A percentile compares a stretch with the other conserved stretches of the same genome.
Conservation (phyloP, 2,888 invertebrate species). For the Caenorhabditis panamensis region DNA sequence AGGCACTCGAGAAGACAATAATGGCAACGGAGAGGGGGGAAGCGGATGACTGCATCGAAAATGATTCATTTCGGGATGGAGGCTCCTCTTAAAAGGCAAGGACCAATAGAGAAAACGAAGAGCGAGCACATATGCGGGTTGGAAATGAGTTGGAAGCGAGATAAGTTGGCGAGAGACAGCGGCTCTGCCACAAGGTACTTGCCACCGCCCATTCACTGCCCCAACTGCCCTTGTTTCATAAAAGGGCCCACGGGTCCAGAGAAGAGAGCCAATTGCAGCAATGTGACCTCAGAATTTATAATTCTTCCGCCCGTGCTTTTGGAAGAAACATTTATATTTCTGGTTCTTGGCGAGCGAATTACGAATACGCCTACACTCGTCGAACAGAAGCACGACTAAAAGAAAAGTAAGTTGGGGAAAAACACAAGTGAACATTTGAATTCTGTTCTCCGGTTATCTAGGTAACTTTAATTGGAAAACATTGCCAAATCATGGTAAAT, state of each 20-base stretch:
- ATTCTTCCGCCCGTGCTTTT: constrained; percentile 26
- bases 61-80: constrained; percentile 36
- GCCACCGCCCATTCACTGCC: background rate
- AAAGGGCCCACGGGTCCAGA: constrained; percentile 14
- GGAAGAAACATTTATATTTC: constrained; percentile 18
- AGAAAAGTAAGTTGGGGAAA: background rate
- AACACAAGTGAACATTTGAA: background rate
- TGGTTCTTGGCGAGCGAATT: constrained; percentile 31
- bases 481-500: no score
- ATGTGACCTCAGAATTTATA: constrained; percentile 45
- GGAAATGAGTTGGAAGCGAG: constrained; percentile 48
- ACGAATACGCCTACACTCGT: constrained; percentile 28
- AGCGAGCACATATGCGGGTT: constrained; percentile 40
- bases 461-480: no score
- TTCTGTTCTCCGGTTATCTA: no score
- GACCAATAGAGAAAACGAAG: constrained; percentile 7
- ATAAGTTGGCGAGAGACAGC: constrained; percentile 30
- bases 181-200: constrained; percentile 29
- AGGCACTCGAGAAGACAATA: constrained; percentile 52
- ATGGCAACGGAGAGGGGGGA: constrained; percentile 7
- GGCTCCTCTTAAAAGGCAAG: background rate
- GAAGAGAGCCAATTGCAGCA: constrained; percentile 23
- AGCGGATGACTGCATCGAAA: constrained; percentile 22
- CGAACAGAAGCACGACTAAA: background rate
- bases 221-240: constrained; percentile 51